Percentiles rank a stretch among this genome's conserved stretches.
These are phyloP conservation scores for Pogonocichla stellata DNA, from an alignment of 2,113 vertebrate species.

Conservation along the genomic window DNA sequence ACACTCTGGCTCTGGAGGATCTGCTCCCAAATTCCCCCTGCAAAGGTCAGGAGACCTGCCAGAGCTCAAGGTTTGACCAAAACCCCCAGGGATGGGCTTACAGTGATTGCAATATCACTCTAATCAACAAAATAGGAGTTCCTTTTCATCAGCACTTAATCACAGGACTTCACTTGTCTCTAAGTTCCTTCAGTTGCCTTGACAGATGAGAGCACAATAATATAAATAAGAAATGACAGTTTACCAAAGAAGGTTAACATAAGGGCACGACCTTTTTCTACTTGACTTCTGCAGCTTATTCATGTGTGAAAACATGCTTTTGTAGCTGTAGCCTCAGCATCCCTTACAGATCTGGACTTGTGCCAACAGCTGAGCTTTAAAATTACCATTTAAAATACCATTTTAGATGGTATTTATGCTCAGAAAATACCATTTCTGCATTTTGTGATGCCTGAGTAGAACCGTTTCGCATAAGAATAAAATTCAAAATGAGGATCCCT, in stretches of 20 bases:
- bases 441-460: neutral
- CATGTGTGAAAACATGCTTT: conserved; percentile 25
- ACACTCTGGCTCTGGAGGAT: neutral
- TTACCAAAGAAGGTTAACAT: conserved; percentile 49
- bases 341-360: neutral
- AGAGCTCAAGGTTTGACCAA: neutral
- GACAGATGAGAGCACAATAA: conserved; percentile 33
- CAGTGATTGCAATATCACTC: neutral
- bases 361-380: neutral
- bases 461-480: neutral
- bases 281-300: conserved; percentile 38
- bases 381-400: neutral
- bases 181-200: neutral
- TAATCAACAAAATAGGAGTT: conserved; percentile 24
- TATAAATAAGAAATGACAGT: conserved; percentile 57
- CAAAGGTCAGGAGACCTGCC: neutral
- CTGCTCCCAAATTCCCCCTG: neutral
- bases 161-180: neutral
- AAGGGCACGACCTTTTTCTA: neutral
- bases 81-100: neutral
- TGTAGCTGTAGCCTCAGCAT: conserved; percentile 2
- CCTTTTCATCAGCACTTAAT: conserved; percentile 29
- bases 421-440: neutral
- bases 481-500: neutral
- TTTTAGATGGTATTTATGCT: neutral